Conservation (phyloP, 2,888 invertebrate genomes). For the Phoenoteleia sp. region DNA sequence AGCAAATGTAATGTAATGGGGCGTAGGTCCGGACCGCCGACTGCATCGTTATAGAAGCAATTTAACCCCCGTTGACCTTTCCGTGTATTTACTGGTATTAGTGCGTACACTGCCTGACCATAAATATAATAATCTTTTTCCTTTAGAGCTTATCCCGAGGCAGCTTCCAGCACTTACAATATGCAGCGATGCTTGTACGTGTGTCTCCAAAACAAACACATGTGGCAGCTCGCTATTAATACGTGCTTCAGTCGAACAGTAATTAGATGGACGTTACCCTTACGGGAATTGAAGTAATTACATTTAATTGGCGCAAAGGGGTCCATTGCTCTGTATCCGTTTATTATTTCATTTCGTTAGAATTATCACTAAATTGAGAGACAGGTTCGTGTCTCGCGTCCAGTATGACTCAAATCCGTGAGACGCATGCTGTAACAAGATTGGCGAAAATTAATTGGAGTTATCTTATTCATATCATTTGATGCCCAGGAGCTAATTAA, state of each 20-base stretch:
- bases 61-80: slow-evolving; percentile 84
- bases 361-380: slow-evolving; percentile 51
- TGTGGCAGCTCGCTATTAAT: slow-evolving; percentile 78
- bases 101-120: slow-evolving; percentile 24
- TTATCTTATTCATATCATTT: slow-evolving; percentile 39
- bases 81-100: slow-evolving; percentile 68
- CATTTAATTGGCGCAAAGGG: slow-evolving; percentile 82
- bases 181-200: slow-evolving; percentile 23
- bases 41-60: slow-evolving; percentile 80
- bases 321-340: slow-evolving; percentile 49
- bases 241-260: slow-evolving; percentile 82
- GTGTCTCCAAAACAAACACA: slow-evolving; percentile 22
- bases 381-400: slow-evolving; percentile 41
- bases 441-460: slow-evolving; percentile 35
- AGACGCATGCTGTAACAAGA: slow-evolving; percentile 16
- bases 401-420: slow-evolving; percentile 39
- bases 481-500: slow-evolving; percentile 15
- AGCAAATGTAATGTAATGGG: slow-evolving; percentile 69
- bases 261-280: slow-evolving; percentile 85
- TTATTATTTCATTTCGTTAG: slow-evolving; percentile 66
- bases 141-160: too few relatives aligned
- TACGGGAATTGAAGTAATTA: slow-evolving; percentile 84
- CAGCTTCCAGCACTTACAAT: slow-evolving; percentile 23
- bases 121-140: slow-evolving; percentile 44
- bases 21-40: slow-evolving; percentile 74